Evolutionary conservation across 2,888 invertebrate genomes (phyloP), one percentile per base, ranked within the genome.

Genomic region (Hedya salicella): DNA sequence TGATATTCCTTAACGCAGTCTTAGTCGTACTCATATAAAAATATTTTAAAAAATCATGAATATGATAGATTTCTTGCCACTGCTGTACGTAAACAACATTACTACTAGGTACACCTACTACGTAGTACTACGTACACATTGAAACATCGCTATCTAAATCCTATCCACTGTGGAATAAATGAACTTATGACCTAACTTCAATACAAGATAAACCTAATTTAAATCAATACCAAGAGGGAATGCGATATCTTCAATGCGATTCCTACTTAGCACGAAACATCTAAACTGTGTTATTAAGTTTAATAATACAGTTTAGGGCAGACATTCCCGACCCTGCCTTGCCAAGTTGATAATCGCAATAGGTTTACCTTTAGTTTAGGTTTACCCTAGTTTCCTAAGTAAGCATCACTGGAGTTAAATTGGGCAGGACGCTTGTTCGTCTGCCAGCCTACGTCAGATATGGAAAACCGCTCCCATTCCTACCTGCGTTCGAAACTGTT

Each of bases 401-500:
- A 57, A 57, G 57, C 44, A 57, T 46, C 46, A 36, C 36, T 14
- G 32, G n/a, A 57, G 46, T 32, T 46, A 46, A 57, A 46, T 57
- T 46, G 57, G 44, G 44, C 16, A 57, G 49, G 16, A 30, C 49
- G 44, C 32, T 46, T 32, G 57, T 30, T 57, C 44, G n/a, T 32
- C 56, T 57, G 17, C 44, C 42, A 46, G 57, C 57, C 44, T 57
- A 44, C 30, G 46, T 25, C 44, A 17, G 62, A 46, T 54, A 62
- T 62, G 62, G 53, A 62, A 54, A 62, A 46, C 36, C 30, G 59
- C 59, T 65, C 52, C 65, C 36, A 59, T 46, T 59, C 30, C 59
- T 54, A 66, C 61, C 53, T 61, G 66, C 48, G 65, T 40, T 52
- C 52, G 32, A 53, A 50, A 60, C 40, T 49, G 60, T 60, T 54